phyloP scores from a whole-genome alignment of 2,113 vertebrate species.

The Gymnarchus niloticus region DNA sequence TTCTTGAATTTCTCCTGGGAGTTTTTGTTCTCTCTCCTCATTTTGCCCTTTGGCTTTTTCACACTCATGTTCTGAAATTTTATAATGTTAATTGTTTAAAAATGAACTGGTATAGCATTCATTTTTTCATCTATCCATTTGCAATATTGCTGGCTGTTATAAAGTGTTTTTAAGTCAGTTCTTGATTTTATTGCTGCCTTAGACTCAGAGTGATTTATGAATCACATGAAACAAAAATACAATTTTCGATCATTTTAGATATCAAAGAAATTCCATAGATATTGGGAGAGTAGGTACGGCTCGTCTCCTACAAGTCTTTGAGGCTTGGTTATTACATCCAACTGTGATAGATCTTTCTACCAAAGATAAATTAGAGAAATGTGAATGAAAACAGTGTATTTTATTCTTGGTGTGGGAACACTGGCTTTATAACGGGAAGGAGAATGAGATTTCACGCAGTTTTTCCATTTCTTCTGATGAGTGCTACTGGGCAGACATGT shows the following conservation, averaged over 20 bases:
- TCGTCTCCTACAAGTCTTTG: neutral
- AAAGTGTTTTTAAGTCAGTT: neutral
- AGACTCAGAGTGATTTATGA: neutral
- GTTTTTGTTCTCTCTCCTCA: neutral
- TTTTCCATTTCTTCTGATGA: too few relatives aligned
- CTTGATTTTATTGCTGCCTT: neutral
- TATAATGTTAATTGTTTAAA: slow-evolving; percentile 6
- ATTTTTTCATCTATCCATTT: neutral
- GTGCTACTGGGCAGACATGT: too few relatives aligned
- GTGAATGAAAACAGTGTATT: neutral
- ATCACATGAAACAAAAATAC: neutral
- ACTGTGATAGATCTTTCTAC: neutral
- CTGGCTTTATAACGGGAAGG: too few relatives aligned
- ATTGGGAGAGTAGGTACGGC: neutral
- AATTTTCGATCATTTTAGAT: neutral
- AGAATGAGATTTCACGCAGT: too few relatives aligned
- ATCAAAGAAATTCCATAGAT: neutral
- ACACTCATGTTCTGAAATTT: slow-evolving; percentile 4
- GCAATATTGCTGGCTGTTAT: neutral
- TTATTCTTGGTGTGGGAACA: neutral
- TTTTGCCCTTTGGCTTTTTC: neutral
- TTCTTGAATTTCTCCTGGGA: slow-evolving; percentile 2
- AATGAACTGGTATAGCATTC: slow-evolving; percentile 2
- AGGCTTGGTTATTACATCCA: neutral
- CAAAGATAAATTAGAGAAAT: neutral